Percentiles rank a stretch among this genome's conserved stretches.
Conservation (phyloP, 2,888 invertebrate species). For the Agrotis puta region DNA sequence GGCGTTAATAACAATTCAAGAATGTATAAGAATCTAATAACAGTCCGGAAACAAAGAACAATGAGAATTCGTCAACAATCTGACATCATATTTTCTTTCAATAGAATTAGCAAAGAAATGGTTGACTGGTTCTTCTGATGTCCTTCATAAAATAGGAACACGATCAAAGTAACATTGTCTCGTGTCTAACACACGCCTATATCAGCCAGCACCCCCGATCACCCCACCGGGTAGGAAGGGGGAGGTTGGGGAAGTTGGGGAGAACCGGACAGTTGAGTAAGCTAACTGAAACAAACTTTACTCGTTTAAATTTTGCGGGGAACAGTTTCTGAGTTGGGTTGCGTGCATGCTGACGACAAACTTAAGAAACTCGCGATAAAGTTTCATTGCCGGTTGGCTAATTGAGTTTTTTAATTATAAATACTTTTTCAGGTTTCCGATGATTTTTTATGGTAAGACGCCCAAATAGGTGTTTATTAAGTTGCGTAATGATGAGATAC, state of each 20-base stretch:
- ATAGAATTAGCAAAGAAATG: slow-evolving; percentile 59
- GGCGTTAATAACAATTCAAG: slow-evolving; percentile 12
- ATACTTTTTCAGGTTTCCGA: slow-evolving; percentile 58
- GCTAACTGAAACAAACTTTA: slow-evolving; percentile 89
- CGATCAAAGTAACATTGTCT: slow-evolving; percentile 79
- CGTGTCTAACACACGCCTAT: slow-evolving; percentile 80
- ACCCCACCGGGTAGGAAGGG: slow-evolving; percentile 51
- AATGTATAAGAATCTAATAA: slow-evolving; percentile 22
- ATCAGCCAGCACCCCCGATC: slow-evolving; percentile 72
- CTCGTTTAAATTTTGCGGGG: slow-evolving; percentile 90
- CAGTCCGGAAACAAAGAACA: slow-evolving; percentile 35
- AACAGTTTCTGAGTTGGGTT: slow-evolving; percentile 80
- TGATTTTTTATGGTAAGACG: slow-evolving; percentile 43
- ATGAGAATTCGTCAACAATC: slow-evolving; percentile 29
- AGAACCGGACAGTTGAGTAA: slow-evolving; percentile 84
- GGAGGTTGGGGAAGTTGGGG: slow-evolving; percentile 67
- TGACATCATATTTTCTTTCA: slow-evolving; percentile 34
- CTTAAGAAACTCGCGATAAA: slow-evolving; percentile 79
- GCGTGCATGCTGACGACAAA: slow-evolving; percentile 83
- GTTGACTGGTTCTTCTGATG: slow-evolving; percentile 62
- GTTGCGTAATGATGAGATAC: slow-evolving; percentile 39
- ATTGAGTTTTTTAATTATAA: slow-evolving; percentile 80
- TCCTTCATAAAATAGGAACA: slow-evolving; percentile 75
- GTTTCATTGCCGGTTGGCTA: slow-evolving; percentile 78
- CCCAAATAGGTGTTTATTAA: slow-evolving; percentile 36